Percentiles rank a stretch among this genome's conserved stretches.
Evolutionary conservation across 2,888 invertebrate genomes (phyloP).

Genomic region (Hofmannophila pseudospretella): DNA sequence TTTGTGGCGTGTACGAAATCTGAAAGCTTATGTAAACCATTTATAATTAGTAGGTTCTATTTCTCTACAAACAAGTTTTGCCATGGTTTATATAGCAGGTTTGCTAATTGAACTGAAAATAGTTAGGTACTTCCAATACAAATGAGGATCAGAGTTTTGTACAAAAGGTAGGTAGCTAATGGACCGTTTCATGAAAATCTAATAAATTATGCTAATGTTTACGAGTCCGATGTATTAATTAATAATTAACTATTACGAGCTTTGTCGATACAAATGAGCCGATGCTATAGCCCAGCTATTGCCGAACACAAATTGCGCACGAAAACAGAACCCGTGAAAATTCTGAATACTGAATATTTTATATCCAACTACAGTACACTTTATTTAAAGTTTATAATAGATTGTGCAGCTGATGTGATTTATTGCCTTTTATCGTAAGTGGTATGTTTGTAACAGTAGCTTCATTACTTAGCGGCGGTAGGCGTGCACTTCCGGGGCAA

Average conservation of each 20-base stretch:
- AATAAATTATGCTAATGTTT: too few relatives aligned
- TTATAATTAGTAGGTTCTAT: background rate
- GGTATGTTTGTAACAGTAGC: constrained; percentile 53
- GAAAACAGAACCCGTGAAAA: background rate
- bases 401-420: constrained; percentile 17
- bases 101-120: too few relatives aligned
- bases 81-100: too few relatives aligned
- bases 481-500: constrained; percentile 69
- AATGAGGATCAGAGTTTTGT: too few relatives aligned
- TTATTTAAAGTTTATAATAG: constrained; percentile 28
- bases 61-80: too few relatives aligned
- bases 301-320: constrained; percentile 6
- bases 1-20: constrained; percentile 24
- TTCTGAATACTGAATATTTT: background rate
- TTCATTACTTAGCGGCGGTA: constrained; percentile 71
- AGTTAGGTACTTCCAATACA: too few relatives aligned
- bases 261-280: constrained; percentile 4
- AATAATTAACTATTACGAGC: background rate
- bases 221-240: too few relatives aligned
- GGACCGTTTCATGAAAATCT: too few relatives aligned
- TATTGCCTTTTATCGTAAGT: constrained; percentile 40
- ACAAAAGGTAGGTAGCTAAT: too few relatives aligned
- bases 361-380: background rate
- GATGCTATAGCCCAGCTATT: constrained; percentile 3
- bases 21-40: constrained; percentile 1